Evolutionary conservation across 1,140 invertebrate genomes (phyloP), one percentile per base, ranked within the genome.

Genomic region (Meteorus sp.): DNA sequence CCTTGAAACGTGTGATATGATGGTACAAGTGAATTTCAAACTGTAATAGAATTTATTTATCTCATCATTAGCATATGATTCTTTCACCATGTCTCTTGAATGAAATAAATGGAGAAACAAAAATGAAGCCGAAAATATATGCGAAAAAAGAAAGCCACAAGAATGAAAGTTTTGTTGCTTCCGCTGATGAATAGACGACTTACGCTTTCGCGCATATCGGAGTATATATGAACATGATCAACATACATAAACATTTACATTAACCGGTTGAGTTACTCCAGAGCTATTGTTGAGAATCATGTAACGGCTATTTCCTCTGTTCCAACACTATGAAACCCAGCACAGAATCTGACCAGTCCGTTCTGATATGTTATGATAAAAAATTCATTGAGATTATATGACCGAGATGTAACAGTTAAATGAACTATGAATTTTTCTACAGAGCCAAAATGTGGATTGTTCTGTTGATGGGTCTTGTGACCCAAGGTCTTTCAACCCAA

Each of bases 391-490:
- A 4, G 4, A 9, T 29, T 29, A 29, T 29, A n/a, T 2, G 9
- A 6, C 4, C 7, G 44, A 3, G 9, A 47, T 15, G 17, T 11
- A 20, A 37, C 20, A 51, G 33, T 37, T 45, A 23, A 23, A 22
- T 50, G 17, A 8, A 1, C 23, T 8, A 50, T 13, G 23, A 23
- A 23, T 48, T 39, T 44, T 17, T 27, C 65, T 67, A 31, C 43
- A 76, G 73, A 47, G 71, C 69, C 56, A 75, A 64, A 60, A 66
- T 69, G 64, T 72, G 70, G 66, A 52, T 68, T 22, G 53, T 73
- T 48, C 51, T 74, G 52, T 37, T 73, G 51, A 52, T 69, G 51
- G 61, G 67, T 41, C 59, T 77, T 37, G 19, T 60, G 43, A 51
- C 60, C 29, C 67, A 71, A 59, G 64, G 66, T 52, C 33, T 70